Evolutionary conservation across 1,140 invertebrate species (phyloP).

Genomic region (Solenopsis fugax): DNA sequence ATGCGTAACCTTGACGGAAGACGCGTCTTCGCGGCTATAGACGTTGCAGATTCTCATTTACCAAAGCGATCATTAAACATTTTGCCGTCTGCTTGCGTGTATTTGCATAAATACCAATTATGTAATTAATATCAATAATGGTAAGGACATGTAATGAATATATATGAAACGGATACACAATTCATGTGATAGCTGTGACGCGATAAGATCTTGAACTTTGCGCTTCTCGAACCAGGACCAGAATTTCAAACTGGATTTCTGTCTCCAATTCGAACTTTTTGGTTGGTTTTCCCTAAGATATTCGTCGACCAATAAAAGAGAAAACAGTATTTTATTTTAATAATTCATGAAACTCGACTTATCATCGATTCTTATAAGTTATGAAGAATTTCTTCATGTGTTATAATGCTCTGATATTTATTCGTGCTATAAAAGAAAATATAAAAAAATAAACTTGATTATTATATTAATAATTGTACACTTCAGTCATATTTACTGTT

Average conservation of each 20-base stretch:
- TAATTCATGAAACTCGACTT: slow-evolving; percentile 4
- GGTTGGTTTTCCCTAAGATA: background rate
- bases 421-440: background rate
- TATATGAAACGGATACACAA: slow-evolving; percentile 33
- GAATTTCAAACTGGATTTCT: slow-evolving; percentile 39
- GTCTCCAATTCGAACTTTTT: background rate
- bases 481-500: background rate
- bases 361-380: background rate
- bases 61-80: slow-evolving; percentile 41
- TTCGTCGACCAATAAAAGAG: background rate
- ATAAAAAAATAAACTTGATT: background rate
- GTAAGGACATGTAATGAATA: slow-evolving; percentile 35
- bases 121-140: slow-evolving; percentile 53
- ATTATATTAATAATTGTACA: too few species aligned
- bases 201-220: slow-evolving; percentile 43
- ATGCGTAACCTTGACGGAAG: slow-evolving; percentile 13
- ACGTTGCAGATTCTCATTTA: slow-evolving; percentile 12
- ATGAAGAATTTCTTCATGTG: background rate
- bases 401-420: background rate
- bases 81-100: background rate
- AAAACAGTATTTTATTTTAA: background rate
- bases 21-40: background rate
- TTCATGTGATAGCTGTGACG: slow-evolving; percentile 3
- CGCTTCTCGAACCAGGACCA: background rate
- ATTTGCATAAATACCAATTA: slow-evolving; percentile 59